Conservation (phyloP, 2,888 invertebrate species). For the Beris chalybata region DNA sequence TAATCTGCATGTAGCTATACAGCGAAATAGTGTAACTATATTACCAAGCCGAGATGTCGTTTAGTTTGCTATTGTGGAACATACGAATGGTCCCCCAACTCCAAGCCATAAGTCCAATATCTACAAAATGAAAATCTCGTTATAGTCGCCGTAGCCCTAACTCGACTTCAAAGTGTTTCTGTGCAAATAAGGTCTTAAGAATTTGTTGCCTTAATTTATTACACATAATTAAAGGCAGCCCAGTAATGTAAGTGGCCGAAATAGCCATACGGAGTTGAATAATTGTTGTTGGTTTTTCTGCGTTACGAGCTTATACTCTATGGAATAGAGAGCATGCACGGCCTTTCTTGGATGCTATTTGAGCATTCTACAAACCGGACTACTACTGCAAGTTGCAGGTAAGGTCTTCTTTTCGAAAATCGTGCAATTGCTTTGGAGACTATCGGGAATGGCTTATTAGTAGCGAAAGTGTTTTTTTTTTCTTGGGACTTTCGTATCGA, state of each 20-base stretch:
- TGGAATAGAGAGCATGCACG: slow-evolving; percentile 1
- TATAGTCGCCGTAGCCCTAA: slow-evolving; percentile 9
- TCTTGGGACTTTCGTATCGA: no score
- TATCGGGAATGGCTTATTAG: no score
- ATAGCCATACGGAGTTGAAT: slow-evolving; percentile 12
- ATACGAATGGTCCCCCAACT: background rate
- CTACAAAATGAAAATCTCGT: slow-evolving; percentile 20
- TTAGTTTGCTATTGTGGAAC: no score
- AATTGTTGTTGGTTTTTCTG: slow-evolving; percentile 10
- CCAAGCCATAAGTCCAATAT: background rate
- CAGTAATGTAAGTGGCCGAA: slow-evolving; percentile 41
- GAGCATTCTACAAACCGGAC: no score
- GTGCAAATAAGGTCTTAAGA: slow-evolving; percentile 44
- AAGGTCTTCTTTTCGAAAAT: slow-evolving; percentile 7
- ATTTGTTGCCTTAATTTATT: slow-evolving; percentile 45
- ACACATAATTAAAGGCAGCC: slow-evolving; percentile 44
- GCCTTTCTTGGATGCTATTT: background rate
- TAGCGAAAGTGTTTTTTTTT: no score
- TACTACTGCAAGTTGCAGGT: background rate
- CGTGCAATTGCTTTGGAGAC: slow-evolving; percentile 7
- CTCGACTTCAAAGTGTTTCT: slow-evolving; percentile 23
- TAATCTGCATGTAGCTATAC: background rate
- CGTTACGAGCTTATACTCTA: background rate
- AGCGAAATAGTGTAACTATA: background rate
- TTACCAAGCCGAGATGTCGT: background rate